Evolutionary conservation across 2,888 invertebrate species (phyloP), one percentile per base, ranked within the genome.

Genomic region (Euplagia quadripunctaria): DNA sequence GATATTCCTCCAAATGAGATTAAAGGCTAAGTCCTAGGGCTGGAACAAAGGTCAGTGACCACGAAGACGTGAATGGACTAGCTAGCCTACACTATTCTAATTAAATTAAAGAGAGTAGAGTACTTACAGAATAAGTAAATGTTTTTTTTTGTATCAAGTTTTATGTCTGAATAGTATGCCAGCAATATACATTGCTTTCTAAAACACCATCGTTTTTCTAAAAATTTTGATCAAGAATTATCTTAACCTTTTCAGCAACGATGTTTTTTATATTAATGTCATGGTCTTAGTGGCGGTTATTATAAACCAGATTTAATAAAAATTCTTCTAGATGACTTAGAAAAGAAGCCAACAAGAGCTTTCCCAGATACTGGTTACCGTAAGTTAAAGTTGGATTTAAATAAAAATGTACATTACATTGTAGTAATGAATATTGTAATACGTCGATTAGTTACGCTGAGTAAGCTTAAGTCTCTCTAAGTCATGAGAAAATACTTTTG

Each of bases 11-110:
- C 65, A 82, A 84, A 86, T 69, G 69, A 82, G 83, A 86, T 88
- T 85, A 88, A 64, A 72, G 79, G 78, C 76, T 72, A 84, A 84
- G 88, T 87, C 88, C 85, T 77, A 73, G 77, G 12, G 63, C 43
- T 52, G 31, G 52, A 52, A 14, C 61, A 67, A 69, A 69, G 72
- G 75, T 79, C 73, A 72, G 51, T 79, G 70, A 77, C 74, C 72
- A 72, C 64, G 43, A 42, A 68, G 14, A 63, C 58, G 46, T 70
- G 66, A 73, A 71, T 73, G 66, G 70, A 17, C n/a, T 20, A 61
- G 46, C n/a, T 20, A 61, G 46, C 43, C 7, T 46, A 58, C 43
- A 49, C 17, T 46, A 65, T 64, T 64, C 20, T 68, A 68, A 72
- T 72, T 66, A 66, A 51, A 41, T 66, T 51, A 51, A 66, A 31